phyloP scores from a whole-genome alignment of 1,140 invertebrate species.

The Panagrolaimus sp. region DNA sequence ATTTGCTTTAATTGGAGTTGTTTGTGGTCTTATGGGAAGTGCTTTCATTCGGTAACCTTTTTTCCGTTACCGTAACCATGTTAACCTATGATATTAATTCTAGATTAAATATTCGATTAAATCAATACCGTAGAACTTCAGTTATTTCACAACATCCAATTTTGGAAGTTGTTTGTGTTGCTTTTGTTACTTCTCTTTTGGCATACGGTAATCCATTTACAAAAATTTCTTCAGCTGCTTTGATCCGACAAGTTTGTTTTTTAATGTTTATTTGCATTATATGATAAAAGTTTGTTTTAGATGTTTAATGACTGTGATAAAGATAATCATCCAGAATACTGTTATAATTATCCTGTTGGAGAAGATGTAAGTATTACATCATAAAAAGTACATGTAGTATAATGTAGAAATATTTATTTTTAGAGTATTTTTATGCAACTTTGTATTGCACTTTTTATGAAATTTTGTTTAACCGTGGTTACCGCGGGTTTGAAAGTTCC shows the following conservation, averaged over 20 bases:
- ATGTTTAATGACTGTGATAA: conserved; percentile 12
- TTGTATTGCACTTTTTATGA: conserved; percentile 78
- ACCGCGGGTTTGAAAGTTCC: conserved; percentile 91
- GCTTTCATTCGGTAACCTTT: conserved; percentile 1
- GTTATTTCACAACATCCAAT: conserved; percentile 92
- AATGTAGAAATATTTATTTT: conserved; percentile 27
- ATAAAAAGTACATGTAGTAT: too few relatives aligned
- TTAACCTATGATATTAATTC: conserved; percentile 84
- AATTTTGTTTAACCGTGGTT: conserved; percentile 89
- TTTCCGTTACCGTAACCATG: conserved; percentile 70
- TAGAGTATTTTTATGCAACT: conserved; percentile 70
- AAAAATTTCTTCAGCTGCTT: neutral
- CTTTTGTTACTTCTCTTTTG: conserved; percentile 37
- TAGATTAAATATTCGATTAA: neutral
- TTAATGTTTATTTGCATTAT: too few relatives aligned
- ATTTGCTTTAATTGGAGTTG: conserved; percentile 87
- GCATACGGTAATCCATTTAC: conserved; percentile 43
- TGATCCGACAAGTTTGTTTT: conserved; percentile 67
- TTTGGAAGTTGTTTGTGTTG: conserved; percentile 66
- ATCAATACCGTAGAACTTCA: conserved; percentile 75
- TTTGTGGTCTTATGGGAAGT: conserved; percentile 86
- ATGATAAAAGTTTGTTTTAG: neutral
- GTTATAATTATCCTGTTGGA: neutral
- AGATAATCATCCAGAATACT: neutral
- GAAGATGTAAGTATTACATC: neutral